A percentile compares a stretch with the other conserved stretches of the same genome.
Conservation (phyloP, 2,888 invertebrate species). For the Junonia oenone region DNA sequence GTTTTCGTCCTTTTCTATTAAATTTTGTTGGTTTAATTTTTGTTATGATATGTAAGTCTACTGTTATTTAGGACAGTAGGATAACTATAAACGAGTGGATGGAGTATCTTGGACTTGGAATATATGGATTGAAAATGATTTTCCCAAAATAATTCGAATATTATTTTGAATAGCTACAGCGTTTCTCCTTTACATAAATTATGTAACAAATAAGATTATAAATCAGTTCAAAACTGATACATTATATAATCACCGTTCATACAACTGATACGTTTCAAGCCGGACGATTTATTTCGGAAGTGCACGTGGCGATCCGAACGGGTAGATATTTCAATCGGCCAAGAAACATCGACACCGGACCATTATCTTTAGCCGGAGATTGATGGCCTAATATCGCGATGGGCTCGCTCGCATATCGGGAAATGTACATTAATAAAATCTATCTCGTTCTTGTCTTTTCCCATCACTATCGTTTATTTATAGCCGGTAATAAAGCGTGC, state of each 20-base stretch:
- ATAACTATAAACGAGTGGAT: no score
- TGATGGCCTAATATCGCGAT: slow-evolving; percentile 65
- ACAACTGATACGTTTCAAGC: slow-evolving; percentile 26
- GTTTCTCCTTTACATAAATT: no score
- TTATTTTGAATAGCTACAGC: no score
- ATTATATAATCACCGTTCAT: neutral
- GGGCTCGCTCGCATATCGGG: slow-evolving; percentile 31
- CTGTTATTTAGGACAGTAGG: no score
- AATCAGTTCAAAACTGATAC: neutral
- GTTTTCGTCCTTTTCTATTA: no score
- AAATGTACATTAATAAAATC: slow-evolving; percentile 39
- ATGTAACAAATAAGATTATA: neutral
- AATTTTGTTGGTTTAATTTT: no score
- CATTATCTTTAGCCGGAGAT: slow-evolving; percentile 64
- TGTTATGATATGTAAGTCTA: no score
- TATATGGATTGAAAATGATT: neutral
- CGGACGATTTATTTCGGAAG: slow-evolving; percentile 31
- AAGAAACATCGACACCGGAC: slow-evolving; percentile 57
- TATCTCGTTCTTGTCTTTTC: slow-evolving; percentile 31
- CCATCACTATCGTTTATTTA: slow-evolving; percentile 34
- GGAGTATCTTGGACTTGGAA: no score
- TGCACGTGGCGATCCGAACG: slow-evolving; percentile 34
- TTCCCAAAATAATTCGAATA: neutral
- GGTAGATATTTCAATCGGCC: slow-evolving; percentile 64
- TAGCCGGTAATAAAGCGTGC: slow-evolving; percentile 34